Conservation (phyloP, 2,113 vertebrate genomes). For the Sardina pilchardus region DNA sequence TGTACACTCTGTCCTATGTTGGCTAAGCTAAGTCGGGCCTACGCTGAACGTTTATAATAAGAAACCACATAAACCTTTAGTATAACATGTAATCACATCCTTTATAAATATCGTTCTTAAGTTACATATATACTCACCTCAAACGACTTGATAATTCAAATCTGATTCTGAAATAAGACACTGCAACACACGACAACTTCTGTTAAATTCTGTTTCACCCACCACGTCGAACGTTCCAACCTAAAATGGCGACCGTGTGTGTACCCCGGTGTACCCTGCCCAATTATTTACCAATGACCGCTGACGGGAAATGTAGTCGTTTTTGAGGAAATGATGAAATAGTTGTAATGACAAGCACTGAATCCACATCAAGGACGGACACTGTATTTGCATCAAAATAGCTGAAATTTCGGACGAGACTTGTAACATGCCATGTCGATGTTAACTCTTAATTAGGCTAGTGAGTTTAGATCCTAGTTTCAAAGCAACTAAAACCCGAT, state of each 20-base stretch:
- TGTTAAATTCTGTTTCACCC: constrained; percentile 23
- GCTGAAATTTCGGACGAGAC: too few species aligned
- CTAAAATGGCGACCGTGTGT: constrained; percentile 21
- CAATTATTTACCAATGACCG: not conserved
- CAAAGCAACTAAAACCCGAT: too few species aligned
- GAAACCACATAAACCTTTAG: not conserved
- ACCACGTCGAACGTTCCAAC: constrained; percentile 15
- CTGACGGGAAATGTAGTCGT: constrained; percentile 13
- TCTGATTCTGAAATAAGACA: constrained; percentile 51
- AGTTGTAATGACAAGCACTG: not conserved
- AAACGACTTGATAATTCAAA: constrained; percentile 36
- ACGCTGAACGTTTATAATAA: not conserved
- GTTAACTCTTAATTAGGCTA: too few species aligned
- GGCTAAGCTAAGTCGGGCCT: not conserved
- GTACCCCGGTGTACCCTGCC: not conserved
- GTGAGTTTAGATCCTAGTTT: too few species aligned
- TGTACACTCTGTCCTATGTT: too few species aligned
- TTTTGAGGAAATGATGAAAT: not conserved
- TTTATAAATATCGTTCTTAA: constrained; percentile 15
- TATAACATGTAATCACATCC: constrained; percentile 23
- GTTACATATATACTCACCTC: constrained; percentile 50
- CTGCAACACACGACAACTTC: constrained; percentile 6
- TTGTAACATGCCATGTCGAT: too few species aligned
- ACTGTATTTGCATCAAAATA: too few species aligned
- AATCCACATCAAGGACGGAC: not conserved